phyloP scores from a whole-genome alignment of 2,888 invertebrate species.

The Drosophila silvestris region DNA sequence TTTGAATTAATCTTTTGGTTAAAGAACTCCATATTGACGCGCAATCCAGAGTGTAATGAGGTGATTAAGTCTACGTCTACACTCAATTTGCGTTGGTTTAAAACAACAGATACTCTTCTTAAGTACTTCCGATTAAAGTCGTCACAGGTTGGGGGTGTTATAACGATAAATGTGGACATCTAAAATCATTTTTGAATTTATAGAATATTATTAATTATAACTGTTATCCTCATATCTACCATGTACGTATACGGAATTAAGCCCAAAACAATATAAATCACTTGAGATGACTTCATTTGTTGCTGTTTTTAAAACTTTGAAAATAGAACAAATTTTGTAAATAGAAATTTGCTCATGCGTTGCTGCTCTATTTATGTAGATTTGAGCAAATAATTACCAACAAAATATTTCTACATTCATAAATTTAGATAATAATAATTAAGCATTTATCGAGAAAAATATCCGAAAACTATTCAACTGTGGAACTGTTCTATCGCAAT shows the following conservation, averaged over 20 bases:
- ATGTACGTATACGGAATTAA: neutral
- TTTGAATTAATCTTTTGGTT: neutral
- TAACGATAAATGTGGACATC: conserved; percentile 21
- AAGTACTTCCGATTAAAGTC: conserved; percentile 49
- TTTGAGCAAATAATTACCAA: neutral
- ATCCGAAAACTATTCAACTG: neutral
- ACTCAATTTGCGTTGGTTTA: conserved; percentile 9
- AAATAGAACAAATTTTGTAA: neutral
- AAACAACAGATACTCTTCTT: conserved; percentile 9
- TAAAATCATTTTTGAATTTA: conserved; percentile 1
- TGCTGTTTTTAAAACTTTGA: neutral
- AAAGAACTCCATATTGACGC: conserved; percentile 44
- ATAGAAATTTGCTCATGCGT: neutral
- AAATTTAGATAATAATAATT: neutral
- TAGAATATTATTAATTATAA: neutral
- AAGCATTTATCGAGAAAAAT: neutral
- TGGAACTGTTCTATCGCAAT: neutral
- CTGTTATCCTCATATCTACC: neutral
- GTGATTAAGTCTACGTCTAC: conserved; percentile 31
- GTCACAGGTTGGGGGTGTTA: conserved; percentile 27
- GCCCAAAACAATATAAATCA: neutral
- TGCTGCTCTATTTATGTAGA: neutral
- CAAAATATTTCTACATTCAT: neutral
- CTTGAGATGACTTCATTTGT: neutral
- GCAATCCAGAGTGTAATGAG: conserved; percentile 31